Evolutionary conservation across 2,888 invertebrate species (phyloP).

Genomic region (Apotomis capreana): DNA sequence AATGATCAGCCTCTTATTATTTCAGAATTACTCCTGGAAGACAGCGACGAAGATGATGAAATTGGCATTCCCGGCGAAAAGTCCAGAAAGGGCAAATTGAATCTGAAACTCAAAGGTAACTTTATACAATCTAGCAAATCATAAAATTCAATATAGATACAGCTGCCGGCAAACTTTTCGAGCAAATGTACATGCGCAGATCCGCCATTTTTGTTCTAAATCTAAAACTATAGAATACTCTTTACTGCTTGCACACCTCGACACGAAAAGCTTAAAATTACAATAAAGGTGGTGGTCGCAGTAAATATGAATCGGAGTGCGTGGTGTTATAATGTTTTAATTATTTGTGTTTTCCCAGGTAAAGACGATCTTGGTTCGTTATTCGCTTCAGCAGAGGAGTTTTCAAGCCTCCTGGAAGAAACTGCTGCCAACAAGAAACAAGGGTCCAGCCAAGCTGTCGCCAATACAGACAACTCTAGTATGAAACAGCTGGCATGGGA

Average conservation of each 20-base stretch:
- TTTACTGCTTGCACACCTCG: too few relatives aligned
- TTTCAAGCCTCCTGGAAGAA: constrained; percentile 93
- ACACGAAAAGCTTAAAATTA: too few relatives aligned
- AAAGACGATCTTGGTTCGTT: constrained; percentile 84
- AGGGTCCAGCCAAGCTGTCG: constrained; percentile 86
- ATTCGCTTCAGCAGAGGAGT: constrained; percentile 94
- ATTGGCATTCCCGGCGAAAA: constrained; percentile 71
- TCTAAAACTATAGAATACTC: too few relatives aligned
- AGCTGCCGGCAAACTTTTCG: too few relatives aligned
- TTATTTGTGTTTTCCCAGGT: constrained; percentile 53
- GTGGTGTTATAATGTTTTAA: neutral
- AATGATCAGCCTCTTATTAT: constrained; percentile 33
- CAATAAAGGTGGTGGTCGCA: too few relatives aligned
- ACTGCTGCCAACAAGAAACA: constrained; percentile 87
- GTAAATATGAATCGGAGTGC: neutral
- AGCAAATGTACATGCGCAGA: too few relatives aligned
- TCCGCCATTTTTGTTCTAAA: too few relatives aligned
- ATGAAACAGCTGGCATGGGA: constrained; percentile 93
- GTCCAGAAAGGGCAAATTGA: constrained; percentile 59
- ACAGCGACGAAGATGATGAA: constrained; percentile 72
- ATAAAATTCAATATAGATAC: neutral
- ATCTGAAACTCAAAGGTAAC: constrained; percentile 70
- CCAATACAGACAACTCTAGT: constrained; percentile 90
- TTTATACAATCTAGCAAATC: neutral
- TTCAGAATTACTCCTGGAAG: constrained; percentile 70